Percentiles rank a stretch among this genome's conserved stretches.
These are phyloP conservation scores for Cistogaster globosa DNA, from an alignment of 2,888 invertebrate species.

Conservation along the genomic window DNA sequence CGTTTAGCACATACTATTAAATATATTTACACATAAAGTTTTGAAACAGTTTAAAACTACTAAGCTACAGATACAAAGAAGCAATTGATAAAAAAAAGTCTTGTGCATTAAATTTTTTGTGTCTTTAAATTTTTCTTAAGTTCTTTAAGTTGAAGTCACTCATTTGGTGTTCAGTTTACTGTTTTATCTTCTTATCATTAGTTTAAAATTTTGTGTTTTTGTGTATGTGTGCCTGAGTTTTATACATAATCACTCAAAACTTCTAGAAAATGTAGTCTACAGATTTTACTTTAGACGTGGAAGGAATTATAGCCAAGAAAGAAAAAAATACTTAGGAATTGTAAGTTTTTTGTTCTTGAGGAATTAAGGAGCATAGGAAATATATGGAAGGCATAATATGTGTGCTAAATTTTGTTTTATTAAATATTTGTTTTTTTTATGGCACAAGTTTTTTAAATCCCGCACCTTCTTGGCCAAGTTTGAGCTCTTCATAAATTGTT, in stretches of 20 bases:
- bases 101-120: no score
- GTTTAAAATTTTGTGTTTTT: neutral
- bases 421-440: conserved; percentile 73
- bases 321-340: neutral
- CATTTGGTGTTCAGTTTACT: conserved; percentile 19
- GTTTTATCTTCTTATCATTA: conserved; percentile 12
- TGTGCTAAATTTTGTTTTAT: conserved; percentile 29
- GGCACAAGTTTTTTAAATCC: conserved; percentile 89
- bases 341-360: neutral
- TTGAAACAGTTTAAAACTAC: neutral
- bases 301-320: neutral
- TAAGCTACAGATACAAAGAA: conserved; percentile 1
- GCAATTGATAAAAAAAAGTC: no score
- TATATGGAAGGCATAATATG: neutral
- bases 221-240: no score
- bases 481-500: conserved; percentile 91
- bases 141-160: conserved; percentile 49
- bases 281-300: neutral
- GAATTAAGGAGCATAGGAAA: neutral
- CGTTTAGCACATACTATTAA: neutral
- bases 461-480: conserved; percentile 90
- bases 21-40: neutral
- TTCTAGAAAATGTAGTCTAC: neutral
- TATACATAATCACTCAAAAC: neutral
- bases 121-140: conserved; percentile 1